These are phyloP conservation scores for Columba livia DNA, from an alignment of 2,113 vertebrate species.

Conservation along the genomic window DNA sequence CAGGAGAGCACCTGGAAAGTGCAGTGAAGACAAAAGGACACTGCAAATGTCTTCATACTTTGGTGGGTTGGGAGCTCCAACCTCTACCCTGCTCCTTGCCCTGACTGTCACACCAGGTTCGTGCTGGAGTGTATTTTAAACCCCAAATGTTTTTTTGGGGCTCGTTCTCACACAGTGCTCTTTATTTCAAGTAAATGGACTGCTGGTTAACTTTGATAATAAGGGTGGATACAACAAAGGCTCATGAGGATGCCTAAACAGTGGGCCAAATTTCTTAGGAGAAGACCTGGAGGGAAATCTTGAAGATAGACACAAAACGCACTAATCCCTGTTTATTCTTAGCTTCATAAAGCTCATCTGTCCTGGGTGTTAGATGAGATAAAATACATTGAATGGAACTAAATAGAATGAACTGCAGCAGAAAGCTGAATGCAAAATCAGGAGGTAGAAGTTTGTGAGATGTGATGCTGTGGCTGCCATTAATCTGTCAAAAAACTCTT, in stretches of 20 bases:
- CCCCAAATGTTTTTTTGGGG: neutral
- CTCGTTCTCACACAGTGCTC: neutral
- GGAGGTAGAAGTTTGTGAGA: neutral
- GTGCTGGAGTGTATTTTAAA: neutral
- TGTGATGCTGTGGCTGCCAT: neutral
- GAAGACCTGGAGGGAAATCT: neutral
- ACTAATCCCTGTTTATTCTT: neutral
- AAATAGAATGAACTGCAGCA: neutral
- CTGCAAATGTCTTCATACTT: neutral
- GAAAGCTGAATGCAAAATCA: neutral
- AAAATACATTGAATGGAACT: neutral
- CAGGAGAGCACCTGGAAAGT: neutral
- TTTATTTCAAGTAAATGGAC: neutral
- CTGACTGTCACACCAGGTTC: neutral
- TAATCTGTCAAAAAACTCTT: neutral
- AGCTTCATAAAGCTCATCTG: neutral
- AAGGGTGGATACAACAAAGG: neutral
- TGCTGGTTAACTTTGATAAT: neutral
- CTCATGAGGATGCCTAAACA: neutral
- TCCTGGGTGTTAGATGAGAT: neutral
- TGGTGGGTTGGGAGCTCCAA: neutral
- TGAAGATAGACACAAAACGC: neutral
- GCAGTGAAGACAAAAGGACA: neutral
- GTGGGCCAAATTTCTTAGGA: neutral
- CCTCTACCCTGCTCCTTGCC: neutral